Percentiles rank a stretch among this genome's conserved stretches.
Evolutionary conservation across 2,797 vertebrate genomes (phyloP).

Genomic region (Pantherophis vulpinus): DNA sequence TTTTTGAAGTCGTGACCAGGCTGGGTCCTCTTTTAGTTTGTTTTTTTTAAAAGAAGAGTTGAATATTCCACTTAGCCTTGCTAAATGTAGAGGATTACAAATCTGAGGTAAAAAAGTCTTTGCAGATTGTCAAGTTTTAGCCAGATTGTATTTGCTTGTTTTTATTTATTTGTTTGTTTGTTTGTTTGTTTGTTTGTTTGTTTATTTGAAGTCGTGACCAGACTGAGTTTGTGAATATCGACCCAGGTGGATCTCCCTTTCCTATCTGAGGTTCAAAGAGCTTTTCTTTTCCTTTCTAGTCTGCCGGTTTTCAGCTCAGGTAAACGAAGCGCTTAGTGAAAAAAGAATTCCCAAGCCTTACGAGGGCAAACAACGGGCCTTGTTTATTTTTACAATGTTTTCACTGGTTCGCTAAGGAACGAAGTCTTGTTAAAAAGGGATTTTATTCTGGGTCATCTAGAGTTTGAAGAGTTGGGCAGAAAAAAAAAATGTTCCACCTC

Average conservation of each 20-base stretch:
- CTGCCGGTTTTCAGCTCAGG: neutral
- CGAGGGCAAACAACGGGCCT: conserved; percentile 32
- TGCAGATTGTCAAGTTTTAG: neutral
- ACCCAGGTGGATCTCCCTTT: neutral
- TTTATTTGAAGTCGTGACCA: neutral
- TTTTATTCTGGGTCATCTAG: conserved; percentile 69
- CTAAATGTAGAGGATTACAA: neutral
- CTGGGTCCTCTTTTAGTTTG: too few relatives aligned
- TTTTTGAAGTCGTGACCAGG: neutral
- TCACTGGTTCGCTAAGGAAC: conserved; percentile 49
- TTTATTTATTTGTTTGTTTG: too few relatives aligned
- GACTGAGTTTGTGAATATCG: neutral
- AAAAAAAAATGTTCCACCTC: conserved; percentile 9
- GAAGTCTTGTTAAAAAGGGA: conserved; percentile 65
- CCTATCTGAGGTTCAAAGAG: neutral
- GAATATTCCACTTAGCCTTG: neutral
- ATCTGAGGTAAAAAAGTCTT: neutral
- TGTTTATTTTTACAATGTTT: conserved; percentile 70
- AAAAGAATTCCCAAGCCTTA: conserved; percentile 27
- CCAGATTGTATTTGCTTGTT: neutral
- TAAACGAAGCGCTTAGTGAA: conserved; percentile 6
- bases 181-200: too few relatives aligned
- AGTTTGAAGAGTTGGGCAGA: conserved; percentile 64
- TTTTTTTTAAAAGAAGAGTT: neutral
- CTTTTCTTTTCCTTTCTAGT: neutral